These are phyloP conservation scores for Chondrilla cf. caribensis DNA, from an alignment of 37 sponge, comb jelly and placozoan species.

Conservation along the genomic window DNA sequence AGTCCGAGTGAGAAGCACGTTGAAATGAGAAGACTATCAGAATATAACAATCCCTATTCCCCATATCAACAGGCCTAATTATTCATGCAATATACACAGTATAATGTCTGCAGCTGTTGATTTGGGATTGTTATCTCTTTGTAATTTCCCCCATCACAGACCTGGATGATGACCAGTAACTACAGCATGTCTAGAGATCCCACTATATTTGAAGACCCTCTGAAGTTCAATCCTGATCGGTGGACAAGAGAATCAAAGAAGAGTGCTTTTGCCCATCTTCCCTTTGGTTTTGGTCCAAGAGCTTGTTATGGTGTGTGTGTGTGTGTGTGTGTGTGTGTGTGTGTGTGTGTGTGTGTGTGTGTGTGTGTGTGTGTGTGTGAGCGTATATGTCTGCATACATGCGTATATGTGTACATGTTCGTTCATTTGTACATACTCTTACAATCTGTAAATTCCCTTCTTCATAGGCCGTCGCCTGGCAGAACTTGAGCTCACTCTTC, in stretches of 20 bases:
- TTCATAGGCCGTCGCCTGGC: background rate
- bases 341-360: no score
- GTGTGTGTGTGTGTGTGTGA: no score
- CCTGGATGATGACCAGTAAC: background rate
- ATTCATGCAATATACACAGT: no score
- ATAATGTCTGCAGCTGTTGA: no score
- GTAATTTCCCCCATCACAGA: background rate
- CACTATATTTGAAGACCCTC: slow-evolving; percentile 9
- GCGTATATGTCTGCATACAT: no score
- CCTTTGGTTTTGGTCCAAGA: slow-evolving; percentile 30
- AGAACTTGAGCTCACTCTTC: slow-evolving; percentile 1
- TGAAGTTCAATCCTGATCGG: slow-evolving; percentile 14
- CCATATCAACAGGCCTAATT: no score
- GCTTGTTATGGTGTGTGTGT: slow-evolving; percentile 2
- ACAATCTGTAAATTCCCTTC: background rate
- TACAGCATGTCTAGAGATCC: background rate
- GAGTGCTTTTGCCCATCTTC: slow-evolving; percentile 6
- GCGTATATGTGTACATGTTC: no score
- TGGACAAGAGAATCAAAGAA: slow-evolving; percentile 14
- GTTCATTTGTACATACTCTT: background rate
- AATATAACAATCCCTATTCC: no score
- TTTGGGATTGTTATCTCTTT: no score
- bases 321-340: no score
- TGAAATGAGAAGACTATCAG: no score
- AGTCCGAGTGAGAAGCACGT: no score